A percentile compares a stretch with the other conserved stretches of the same genome.
Conservation (phyloP, 1,140 invertebrate species). For the Drosophila asahinai region DNA sequence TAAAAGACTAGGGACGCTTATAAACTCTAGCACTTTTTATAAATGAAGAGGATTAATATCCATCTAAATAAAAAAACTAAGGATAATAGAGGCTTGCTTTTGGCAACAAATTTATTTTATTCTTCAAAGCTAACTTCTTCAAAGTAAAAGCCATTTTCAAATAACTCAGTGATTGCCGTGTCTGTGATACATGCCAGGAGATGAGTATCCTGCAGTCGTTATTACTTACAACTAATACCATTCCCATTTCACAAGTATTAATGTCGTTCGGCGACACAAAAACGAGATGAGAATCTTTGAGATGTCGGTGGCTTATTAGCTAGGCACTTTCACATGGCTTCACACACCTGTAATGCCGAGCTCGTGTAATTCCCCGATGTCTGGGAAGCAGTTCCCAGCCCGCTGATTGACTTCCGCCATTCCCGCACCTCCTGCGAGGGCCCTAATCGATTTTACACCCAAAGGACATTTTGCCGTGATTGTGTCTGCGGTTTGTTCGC, state of each 20-base stretch:
- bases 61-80: too few relatives aligned
- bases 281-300: constrained; percentile 43
- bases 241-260: constrained; percentile 29
- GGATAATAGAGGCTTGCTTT: too few relatives aligned
- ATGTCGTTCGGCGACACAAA: constrained; percentile 26
- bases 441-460: constrained; percentile 83
- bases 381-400: constrained; percentile 43
- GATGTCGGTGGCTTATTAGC: constrained; percentile 47
- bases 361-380: constrained; percentile 62
- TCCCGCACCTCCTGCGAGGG: constrained; percentile 34
- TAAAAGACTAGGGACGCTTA: constrained; percentile 2
- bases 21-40: not conserved
- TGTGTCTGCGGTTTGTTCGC: constrained; percentile 76
- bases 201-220: constrained; percentile 15
- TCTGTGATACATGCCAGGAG: not conserved
- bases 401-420: constrained; percentile 81
- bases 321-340: constrained; percentile 45
- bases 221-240: not conserved
- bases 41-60: too few relatives aligned
- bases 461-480: constrained; percentile 79
- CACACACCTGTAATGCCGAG: constrained; percentile 45
- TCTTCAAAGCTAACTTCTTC: too few relatives aligned
- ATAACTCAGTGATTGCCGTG: not conserved
- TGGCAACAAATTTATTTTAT: too few relatives aligned
- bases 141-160: not conserved